A percentile compares a stretch with the other conserved stretches of the same genome.
Evolutionary conservation across 1,140 invertebrate genomes (phyloP).

Genomic region (Diachasma alloeum): DNA sequence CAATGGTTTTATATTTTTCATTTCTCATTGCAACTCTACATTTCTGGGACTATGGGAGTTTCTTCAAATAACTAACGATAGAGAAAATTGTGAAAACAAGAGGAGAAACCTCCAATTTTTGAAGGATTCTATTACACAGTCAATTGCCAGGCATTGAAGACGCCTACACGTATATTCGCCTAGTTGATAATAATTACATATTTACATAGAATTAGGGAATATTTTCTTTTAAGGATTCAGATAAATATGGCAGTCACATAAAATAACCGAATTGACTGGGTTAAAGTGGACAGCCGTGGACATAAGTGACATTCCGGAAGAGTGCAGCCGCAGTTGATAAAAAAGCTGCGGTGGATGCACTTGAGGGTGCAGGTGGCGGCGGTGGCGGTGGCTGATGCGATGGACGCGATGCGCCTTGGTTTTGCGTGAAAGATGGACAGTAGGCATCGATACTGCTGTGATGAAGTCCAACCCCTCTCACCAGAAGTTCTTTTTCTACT

Average conservation of each 20-base stretch:
- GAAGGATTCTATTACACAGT: not conserved
- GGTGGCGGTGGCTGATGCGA: constrained; percentile 64
- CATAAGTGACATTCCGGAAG: constrained; percentile 77
- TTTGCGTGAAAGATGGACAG: constrained; percentile 57
- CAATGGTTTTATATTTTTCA: not conserved
- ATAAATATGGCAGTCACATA: not conserved
- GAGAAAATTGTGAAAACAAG: not conserved
- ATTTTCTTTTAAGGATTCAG: not conserved
- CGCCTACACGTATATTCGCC: not conserved
- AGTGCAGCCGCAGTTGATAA: constrained; percentile 72
- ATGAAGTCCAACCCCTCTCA: constrained; percentile 59
- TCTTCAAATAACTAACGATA: not conserved
- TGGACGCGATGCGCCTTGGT: constrained; percentile 40
- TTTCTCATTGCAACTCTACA: not conserved
- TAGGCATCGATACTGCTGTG: constrained; percentile 62
- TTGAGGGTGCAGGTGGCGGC: constrained; percentile 56
- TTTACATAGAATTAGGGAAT: not conserved
- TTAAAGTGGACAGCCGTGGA: constrained; percentile 76
- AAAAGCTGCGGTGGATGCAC: constrained; percentile 64
- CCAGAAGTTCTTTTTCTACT: constrained; percentile 71
- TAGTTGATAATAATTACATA: not conserved
- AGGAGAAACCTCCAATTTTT: not conserved
- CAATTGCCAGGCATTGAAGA: not conserved
- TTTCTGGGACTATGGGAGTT: not conserved
- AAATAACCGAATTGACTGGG: constrained; percentile 25